Base-by-base conservation (phyloP, 2,797 vertebrate genomes). In the Lutjanus campechanus region DNA sequence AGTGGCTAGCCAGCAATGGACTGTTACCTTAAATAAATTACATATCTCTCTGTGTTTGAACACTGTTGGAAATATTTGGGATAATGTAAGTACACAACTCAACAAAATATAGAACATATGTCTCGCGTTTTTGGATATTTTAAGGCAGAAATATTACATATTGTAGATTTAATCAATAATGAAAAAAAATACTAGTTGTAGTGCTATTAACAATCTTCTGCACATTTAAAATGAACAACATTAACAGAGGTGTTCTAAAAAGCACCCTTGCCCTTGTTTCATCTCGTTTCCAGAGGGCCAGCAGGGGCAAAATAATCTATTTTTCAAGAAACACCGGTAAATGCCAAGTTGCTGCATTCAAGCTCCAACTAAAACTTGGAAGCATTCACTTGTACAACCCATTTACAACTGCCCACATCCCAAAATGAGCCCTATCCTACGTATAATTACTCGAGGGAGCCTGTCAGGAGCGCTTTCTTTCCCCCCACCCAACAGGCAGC, bases 371-470 rank as follows among this genome's bases (percentile, higher is more conserved):
- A 1, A 59, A 63, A 83, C 72, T 82, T 78, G 64, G 80, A 72
- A n/a, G 36, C 76, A 43, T 73, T 84, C 56, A 72, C 69, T 79
- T 62, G 25, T 15, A 62, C 44, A 80, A 62, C 22, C 53, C 47
- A 74, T 69, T 83, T 83, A 53, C 63, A 69, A 68, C 25, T 81
- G 76, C 56, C 84, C 77, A 82, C 77, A 87, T 87, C 47, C 55
- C 12, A 46, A 12, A 82, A 85, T 65, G 58, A 73, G 72, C 29
- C 65, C 22, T 47, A 43, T 75, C 71, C 68, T 66, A 68, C 25
- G 59, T 79, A 82, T 90, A 88, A 91, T 91, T 89, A 91, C 86
- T 43, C 43, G 55, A 82, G 59, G 75, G 67, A 81, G 85, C 78
- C 76, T 69, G 76, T 77, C 83, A 87, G 77, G 62, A 81, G 80